Percentiles rank a stretch among this genome's conserved stretches.
phyloP scores from a whole-genome alignment of 2,888 invertebrate species.

The Zele albiditarsus region DNA sequence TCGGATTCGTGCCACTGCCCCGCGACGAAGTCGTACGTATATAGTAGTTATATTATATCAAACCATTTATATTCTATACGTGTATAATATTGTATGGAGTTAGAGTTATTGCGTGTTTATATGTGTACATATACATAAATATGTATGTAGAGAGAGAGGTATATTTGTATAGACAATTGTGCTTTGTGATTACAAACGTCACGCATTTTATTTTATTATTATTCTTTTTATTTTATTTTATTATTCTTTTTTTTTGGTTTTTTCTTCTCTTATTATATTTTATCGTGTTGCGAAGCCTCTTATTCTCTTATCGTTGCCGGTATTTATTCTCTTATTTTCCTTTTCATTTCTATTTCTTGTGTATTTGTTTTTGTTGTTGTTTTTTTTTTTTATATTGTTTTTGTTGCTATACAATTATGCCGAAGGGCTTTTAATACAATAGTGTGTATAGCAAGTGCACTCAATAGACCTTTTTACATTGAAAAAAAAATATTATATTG shows the following conservation, averaged over 20 bases:
- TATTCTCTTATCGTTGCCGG: background rate
- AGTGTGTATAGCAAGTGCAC: background rate
- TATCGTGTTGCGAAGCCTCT: conserved; percentile 3
- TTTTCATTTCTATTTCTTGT: conserved; percentile 17
- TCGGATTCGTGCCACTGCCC: conserved; percentile 62
- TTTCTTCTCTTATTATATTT: conserved; percentile 24
- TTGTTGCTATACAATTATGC: background rate
- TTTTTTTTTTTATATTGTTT: no score
- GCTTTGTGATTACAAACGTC: conserved; percentile 38
- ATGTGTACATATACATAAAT: background rate
- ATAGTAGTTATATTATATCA: background rate
- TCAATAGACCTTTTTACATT: no score
- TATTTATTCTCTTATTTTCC: conserved; percentile 31
- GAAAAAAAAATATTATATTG: conserved; percentile 12
- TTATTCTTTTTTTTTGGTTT: conserved; percentile 20
- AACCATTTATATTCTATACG: conserved; percentile 14
- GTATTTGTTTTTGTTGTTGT: background rate
- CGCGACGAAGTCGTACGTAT: conserved; percentile 63
- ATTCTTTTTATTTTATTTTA: conserved; percentile 28
- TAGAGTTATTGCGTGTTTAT: background rate
- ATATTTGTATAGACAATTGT: conserved; percentile 20
- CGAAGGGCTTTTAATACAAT: background rate
- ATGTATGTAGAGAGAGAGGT: conserved; percentile 10
- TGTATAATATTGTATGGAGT: conserved; percentile 9
- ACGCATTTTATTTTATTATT: conserved; percentile 6